Evolutionary conservation across 1,140 invertebrate genomes (phyloP), one percentile per base, ranked within the genome.

Genomic region (Heliothis subflexa): DNA sequence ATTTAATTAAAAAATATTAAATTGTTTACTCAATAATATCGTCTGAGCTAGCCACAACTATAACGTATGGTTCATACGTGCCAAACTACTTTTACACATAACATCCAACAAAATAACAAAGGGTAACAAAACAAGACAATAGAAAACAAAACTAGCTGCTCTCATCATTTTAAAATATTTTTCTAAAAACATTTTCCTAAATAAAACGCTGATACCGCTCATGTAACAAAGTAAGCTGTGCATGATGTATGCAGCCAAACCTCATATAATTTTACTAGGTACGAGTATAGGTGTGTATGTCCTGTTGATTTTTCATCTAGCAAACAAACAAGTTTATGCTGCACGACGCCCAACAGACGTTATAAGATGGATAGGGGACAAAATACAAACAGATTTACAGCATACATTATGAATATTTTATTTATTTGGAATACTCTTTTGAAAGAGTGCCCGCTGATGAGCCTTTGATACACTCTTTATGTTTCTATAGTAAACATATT

Each of bases 241-340:
- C 40, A 28, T 70, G 47, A 50, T 50, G 47, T 73, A 47, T 52
- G 54, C 55, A 21, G 45, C 14, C 21, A 7, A 14, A 40, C 7
- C 52, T 55, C 12, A 59, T 73, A 59, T 25, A 59, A 18, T n/a
- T 9, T 49, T 0, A n/a, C 14, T 59, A 13, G 3, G 5, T 57
- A 55, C 11, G 12, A 21, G 18, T 25, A 21, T 52, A 28, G 7
- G 21, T 70, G 33, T 73, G 13, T 61, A 73, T 49, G 33, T 66
- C 33, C 61, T 50, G 57, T 78, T 81, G 62, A 81, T 81, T 64
- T 81, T 81, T 81, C 74, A 81, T 78, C 59, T 47, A 16, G 14
- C 52, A 81, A 62, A 66, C 70, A 80, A 80, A 80, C 79, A 80
- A 50, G 54, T 73, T 78, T 81, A 81, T 77, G 79, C 74, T 45